phyloP scores from a whole-genome alignment of 30 jellyfish, hydroid and myxozoan genomes.

The Aurelia coerulea region DNA sequence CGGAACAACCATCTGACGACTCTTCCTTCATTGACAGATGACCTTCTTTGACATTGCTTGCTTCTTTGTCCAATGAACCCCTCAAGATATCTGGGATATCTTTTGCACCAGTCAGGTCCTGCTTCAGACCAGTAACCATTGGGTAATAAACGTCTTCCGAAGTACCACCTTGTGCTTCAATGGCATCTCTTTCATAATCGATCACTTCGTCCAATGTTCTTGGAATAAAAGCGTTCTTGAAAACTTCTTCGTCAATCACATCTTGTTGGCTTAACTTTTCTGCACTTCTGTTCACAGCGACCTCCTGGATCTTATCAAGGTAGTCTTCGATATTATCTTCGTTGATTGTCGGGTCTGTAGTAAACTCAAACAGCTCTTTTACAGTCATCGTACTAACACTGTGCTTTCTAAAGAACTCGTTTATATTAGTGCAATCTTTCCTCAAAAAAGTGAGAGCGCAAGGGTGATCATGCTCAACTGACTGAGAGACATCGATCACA shows the following conservation, averaged over 20 bases:
- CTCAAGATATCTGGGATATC: slow-evolving; percentile 59
- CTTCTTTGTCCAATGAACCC: background rate
- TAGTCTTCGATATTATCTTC: slow-evolving; percentile 80
- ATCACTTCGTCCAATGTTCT: slow-evolving; percentile 93
- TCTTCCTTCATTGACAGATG: slow-evolving; percentile 10
- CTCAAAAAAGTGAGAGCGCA: slow-evolving; percentile 85
- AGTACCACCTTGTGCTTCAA: slow-evolving; percentile 72
- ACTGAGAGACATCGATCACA: slow-evolving; percentile 98
- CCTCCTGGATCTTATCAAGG: slow-evolving; percentile 75
- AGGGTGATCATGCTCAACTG: slow-evolving; percentile 99
- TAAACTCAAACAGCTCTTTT: slow-evolving; percentile 92
- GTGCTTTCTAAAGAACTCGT: slow-evolving; percentile 85
- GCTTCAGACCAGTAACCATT: slow-evolving; percentile 87
- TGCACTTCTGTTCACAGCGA: slow-evolving; percentile 56
- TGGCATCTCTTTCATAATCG: slow-evolving; percentile 86
- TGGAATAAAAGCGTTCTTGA: slow-evolving; percentile 92
- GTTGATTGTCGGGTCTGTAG: slow-evolving; percentile 90
- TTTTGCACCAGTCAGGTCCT: slow-evolving; percentile 89
- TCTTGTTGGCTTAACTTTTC: slow-evolving; percentile 67
- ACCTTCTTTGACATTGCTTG: background rate
- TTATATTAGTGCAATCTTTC: slow-evolving; percentile 92
- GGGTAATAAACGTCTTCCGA: slow-evolving; percentile 79
- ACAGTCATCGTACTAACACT: slow-evolving; percentile 87
- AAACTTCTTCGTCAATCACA: slow-evolving; percentile 90
- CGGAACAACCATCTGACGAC: slow-evolving; percentile 11